Base-by-base conservation (phyloP, 2,888 invertebrate species). In the Merodon equestris region DNA sequence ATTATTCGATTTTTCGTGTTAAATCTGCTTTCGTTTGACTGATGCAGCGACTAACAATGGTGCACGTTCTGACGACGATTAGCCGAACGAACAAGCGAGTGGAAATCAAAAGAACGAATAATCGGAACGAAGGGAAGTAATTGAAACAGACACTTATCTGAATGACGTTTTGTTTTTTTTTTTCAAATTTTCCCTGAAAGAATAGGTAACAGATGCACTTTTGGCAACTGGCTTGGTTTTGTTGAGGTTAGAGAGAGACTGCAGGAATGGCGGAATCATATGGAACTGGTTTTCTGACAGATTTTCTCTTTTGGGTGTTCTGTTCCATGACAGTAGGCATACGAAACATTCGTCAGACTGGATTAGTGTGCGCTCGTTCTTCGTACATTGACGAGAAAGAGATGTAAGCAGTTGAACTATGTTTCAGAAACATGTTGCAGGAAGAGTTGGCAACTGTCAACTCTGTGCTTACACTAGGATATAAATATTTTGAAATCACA, bases 81-180 rank as follows among this genome's bases (percentile, higher is more conserved):
- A 40, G 67, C 63, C 63, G 63, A 63, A 73, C 73, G 63, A 67
- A 63, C 67, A n/a, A 63, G 48, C 36, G 27, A 2, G 2, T 27
- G 27, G 13, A 53, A 58, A 58, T 45, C 67, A 58, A 73, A 77
- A 67, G 44, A 63, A 63, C 77, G 77, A 77, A 68, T 76, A 64
- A 60, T 54, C 3, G 19, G 18, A 17, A 12, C 2, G 61, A 44
- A 40, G 70, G 60, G 60, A 45, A 17, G 40, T 34, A 42, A 51
- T 36, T 66, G 13, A 19, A 54, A 27, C 50, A 27, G 27, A 4
- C 27, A 27, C 27, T 27, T 27, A 7, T 27, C 27, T 27, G 17
- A 10, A 15, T 34, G 27, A 14, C n/a, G 36, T 14, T 5, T n/a
- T 36, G n/a, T 7, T 47, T 51, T 56, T 47, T 19, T 44, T 67